phyloP scores from a whole-genome alignment of 2,888 invertebrate genomes.

The Nomada flava region DNA sequence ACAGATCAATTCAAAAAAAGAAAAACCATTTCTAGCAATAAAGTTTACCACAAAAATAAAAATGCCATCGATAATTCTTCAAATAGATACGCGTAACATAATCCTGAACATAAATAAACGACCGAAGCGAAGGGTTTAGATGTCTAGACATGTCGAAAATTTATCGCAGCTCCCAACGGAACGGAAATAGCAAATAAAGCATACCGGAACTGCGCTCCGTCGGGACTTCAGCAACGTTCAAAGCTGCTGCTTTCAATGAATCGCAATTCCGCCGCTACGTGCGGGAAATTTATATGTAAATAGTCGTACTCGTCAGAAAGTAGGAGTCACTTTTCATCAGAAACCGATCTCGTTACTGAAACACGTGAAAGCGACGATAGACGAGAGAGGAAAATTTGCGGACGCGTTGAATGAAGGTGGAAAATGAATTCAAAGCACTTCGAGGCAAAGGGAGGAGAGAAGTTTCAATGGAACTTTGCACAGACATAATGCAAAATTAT shows the following conservation, averaged over 20 bases:
- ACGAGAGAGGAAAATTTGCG: background rate
- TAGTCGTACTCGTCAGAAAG: background rate
- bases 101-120: background rate
- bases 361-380: background rate
- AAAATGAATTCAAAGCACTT: background rate
- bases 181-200: background rate
- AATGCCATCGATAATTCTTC: background rate
- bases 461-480: background rate
- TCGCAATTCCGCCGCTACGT: background rate
- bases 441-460: background rate
- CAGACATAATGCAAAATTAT: no score
- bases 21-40: no score
- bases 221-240: background rate
- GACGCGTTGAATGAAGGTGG: background rate
- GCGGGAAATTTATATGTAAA: constrained; percentile 41
- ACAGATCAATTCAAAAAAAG: no score
- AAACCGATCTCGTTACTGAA: background rate
- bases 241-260: constrained; percentile 12
- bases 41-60: no score
- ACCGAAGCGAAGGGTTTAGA: no score
- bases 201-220: background rate
- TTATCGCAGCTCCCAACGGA: background rate
- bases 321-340: background rate
- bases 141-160: background rate
- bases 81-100: background rate